Percentiles rank a stretch among this genome's conserved stretches.
These are phyloP conservation scores for Acanthochromis polyacanthus DNA, from an alignment of 2,113 vertebrate genomes.

Conservation along the genomic window DNA sequence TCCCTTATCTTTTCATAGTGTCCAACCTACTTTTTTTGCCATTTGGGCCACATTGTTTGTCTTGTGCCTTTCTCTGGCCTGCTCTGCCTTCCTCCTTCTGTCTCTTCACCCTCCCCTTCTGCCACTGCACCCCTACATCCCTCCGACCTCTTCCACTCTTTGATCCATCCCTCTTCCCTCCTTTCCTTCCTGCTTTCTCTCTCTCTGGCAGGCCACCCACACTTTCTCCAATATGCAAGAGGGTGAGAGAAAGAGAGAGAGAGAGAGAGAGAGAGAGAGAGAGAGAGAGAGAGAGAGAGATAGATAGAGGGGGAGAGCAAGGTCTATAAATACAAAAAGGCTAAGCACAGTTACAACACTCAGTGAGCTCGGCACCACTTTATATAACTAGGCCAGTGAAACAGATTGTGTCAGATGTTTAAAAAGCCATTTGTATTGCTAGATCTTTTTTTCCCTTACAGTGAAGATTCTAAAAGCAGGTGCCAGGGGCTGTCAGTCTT, in stretches of 20 bases:
- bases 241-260: slow-evolving; percentile 33
- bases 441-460: slow-evolving; percentile 28
- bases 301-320: slow-evolving; percentile 33
- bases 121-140: slow-evolving; percentile 47
- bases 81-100: slow-evolving; percentile 49
- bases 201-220: slow-evolving; percentile 71
- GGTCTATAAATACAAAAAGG: slow-evolving; percentile 83
- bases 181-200: slow-evolving; percentile 52
- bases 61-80: slow-evolving; percentile 45
- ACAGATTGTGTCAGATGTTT: slow-evolving; percentile 64
- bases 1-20: slow-evolving; percentile 16
- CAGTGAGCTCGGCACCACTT: slow-evolving; percentile 66
- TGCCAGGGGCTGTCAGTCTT: slow-evolving; percentile 56
- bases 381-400: slow-evolving; percentile 76
- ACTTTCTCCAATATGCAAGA: slow-evolving; percentile 65
- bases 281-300: slow-evolving; percentile 33
- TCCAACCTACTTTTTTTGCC: slow-evolving; percentile 56
- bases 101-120: slow-evolving; percentile 51
- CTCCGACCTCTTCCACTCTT: slow-evolving; percentile 56
- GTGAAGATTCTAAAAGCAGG: slow-evolving; percentile 65
- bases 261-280: slow-evolving; percentile 20
- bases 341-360: slow-evolving; percentile 64
- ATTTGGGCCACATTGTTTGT: slow-evolving; percentile 52
- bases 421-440: slow-evolving; percentile 64
- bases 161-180: slow-evolving; percentile 48